Percentiles rank a stretch among this genome's conserved stretches.
These are phyloP conservation scores for Drosophila murphyi DNA, from an alignment of 1,140 invertebrate species.

Conservation along the genomic window DNA sequence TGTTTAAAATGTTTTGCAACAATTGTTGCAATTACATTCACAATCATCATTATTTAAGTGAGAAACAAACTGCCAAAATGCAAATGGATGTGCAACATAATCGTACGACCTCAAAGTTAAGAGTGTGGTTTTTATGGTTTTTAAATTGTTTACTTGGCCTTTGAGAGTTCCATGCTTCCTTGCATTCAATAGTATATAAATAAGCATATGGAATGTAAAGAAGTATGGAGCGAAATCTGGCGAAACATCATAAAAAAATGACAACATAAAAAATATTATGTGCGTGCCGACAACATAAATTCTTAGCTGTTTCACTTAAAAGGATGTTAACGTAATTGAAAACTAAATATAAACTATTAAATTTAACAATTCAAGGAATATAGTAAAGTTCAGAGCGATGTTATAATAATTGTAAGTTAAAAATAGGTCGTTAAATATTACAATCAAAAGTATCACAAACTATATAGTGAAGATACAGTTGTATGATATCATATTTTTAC, in stretches of 20 bases:
- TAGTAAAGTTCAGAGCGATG: too few species aligned
- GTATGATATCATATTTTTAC: too few species aligned
- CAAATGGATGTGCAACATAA: slow-evolving; percentile 3
- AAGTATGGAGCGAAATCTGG: slow-evolving; percentile 84
- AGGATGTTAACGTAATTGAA: too few species aligned
- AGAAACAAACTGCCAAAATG: slow-evolving; percentile 15
- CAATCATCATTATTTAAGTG: slow-evolving; percentile 64
- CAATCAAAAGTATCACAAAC: too few species aligned
- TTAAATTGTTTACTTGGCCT: slow-evolving; percentile 58
- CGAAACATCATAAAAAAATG: slow-evolving; percentile 53
- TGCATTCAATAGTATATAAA: slow-evolving; percentile 84
- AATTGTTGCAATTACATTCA: slow-evolving; percentile 65
- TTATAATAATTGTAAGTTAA: too few species aligned
- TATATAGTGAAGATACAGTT: too few species aligned
- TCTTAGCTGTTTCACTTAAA: too few species aligned
- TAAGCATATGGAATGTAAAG: slow-evolving; percentile 85
- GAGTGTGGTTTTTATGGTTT: slow-evolving; percentile 24
- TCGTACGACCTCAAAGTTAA: slow-evolving; percentile 45
- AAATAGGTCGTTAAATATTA: too few species aligned
- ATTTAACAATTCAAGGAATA: too few species aligned
- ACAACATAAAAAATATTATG: background rate
- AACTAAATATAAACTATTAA: too few species aligned
- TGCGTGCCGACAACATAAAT: background rate
- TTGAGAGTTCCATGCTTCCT: slow-evolving; percentile 85
- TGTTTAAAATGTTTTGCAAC: slow-evolving; percentile 62